Conservation (phyloP, 2,113 vertebrate genomes). For the Ciconia boyciana region DNA sequence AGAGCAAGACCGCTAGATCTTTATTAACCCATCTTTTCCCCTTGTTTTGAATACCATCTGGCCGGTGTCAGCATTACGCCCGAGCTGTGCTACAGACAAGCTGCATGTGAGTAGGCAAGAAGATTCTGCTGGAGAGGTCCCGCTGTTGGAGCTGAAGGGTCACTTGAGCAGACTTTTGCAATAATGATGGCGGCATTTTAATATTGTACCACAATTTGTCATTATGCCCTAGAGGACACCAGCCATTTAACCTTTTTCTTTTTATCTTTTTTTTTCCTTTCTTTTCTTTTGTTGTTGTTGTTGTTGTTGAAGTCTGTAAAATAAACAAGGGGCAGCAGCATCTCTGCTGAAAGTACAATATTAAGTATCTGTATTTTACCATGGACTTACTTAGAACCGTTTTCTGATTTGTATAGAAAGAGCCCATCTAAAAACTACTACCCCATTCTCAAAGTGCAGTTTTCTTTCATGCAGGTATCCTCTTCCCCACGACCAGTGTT, state of each 20-base stretch:
- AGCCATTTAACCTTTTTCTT: constrained; percentile 64
- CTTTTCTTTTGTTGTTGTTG: constrained; percentile 42
- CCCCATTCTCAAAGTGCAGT: constrained; percentile 33
- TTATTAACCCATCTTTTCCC: constrained; percentile 40
- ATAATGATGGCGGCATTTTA: constrained; percentile 62
- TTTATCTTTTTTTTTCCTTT: constrained; percentile 34
- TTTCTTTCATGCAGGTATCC: constrained; percentile 56
- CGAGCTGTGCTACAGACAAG: constrained; percentile 60
- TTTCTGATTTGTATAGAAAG: constrained; percentile 67
- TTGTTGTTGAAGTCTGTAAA: constrained; percentile 66
- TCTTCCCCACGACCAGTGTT: constrained; percentile 35
- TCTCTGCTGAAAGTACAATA: constrained; percentile 56
- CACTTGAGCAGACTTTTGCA: constrained; percentile 64
- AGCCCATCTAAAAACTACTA: constrained; percentile 49
- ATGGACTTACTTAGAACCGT: constrained; percentile 46
- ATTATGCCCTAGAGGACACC: constrained; percentile 62
- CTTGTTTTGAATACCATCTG: constrained; percentile 44
- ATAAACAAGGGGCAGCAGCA: constrained; percentile 60
- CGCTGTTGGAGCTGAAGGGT: constrained; percentile 41
- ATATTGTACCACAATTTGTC: constrained; percentile 49
- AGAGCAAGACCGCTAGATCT: constrained; percentile 69
- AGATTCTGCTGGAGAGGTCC: constrained; percentile 59
- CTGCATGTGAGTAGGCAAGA: constrained; percentile 53
- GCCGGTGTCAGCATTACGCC: constrained; percentile 52
- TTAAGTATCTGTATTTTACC: constrained; percentile 60